These are phyloP conservation scores for Crenichthys baileyi DNA, from an alignment of 2,797 vertebrate species.

Conservation along the genomic window DNA sequence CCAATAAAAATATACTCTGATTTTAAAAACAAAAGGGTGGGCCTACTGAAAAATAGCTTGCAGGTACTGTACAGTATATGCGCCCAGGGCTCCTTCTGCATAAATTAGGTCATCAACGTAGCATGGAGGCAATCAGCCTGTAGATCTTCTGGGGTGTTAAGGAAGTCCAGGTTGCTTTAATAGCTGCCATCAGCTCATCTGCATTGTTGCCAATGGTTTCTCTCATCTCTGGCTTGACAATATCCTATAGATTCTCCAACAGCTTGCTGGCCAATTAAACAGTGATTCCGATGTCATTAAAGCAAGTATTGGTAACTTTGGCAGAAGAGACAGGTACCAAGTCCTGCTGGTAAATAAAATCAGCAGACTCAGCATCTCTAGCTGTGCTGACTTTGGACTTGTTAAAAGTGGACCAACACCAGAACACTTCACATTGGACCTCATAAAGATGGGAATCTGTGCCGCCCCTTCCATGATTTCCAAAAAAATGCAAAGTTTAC, in stretches of 20 bases:
- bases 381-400: too few relatives aligned
- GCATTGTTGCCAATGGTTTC: background rate
- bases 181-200: background rate
- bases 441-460: background rate
- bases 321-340: too few relatives aligned
- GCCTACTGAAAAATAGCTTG: background rate
- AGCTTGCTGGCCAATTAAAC: too few relatives aligned
- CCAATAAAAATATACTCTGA: too few relatives aligned
- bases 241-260: too few relatives aligned
- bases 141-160: background rate
- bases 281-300: background rate
- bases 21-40: too few relatives aligned
- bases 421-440: too few relatives aligned
- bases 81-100: too few relatives aligned
- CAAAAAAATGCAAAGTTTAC: background rate
- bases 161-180: background rate
- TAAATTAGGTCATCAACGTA: background rate
- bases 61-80: background rate
- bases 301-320: background rate
- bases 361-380: too few relatives aligned
- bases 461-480: background rate
- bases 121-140: background rate
- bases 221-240: background rate
- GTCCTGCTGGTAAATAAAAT: too few relatives aligned
- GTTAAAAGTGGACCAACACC: too few relatives aligned